These are phyloP conservation scores for Helicoverpa zea DNA, from an alignment of 1,140 invertebrate species.

Conservation along the genomic window DNA sequence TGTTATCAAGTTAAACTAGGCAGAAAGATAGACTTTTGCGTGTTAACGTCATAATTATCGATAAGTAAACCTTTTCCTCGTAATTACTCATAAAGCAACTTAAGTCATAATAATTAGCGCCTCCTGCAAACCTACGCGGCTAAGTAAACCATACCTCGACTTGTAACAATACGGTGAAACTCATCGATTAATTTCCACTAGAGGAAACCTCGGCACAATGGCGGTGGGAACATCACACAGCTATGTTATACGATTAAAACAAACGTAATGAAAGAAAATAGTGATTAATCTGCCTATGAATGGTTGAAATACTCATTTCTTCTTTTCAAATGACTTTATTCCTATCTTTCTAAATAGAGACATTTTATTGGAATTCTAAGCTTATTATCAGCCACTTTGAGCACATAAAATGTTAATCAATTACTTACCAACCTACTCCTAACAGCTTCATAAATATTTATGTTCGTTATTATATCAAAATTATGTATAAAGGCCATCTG, in stretches of 20 bases:
- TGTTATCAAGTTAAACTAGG: slow-evolving; percentile 1
- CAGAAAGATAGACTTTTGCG: slow-evolving; percentile 31
- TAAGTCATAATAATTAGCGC: slow-evolving; percentile 13
- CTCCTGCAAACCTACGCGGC: slow-evolving; percentile 26
- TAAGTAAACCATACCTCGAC: slow-evolving; percentile 39
- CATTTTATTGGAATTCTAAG: slow-evolving; percentile 12
- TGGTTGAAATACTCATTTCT: background rate
- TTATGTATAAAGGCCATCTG: background rate
- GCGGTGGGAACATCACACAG: slow-evolving; percentile 35
- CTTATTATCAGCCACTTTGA: background rate
- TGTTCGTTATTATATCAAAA: background rate
- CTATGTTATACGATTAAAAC: slow-evolving; percentile 7
- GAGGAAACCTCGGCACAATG: slow-evolving; percentile 38
- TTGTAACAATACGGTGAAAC: slow-evolving; percentile 62
- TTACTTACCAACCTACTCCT: background rate
- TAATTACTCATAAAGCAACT: background rate
- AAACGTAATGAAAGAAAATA: slow-evolving; percentile 16
- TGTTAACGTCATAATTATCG: slow-evolving; percentile 16
- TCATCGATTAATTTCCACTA: slow-evolving; percentile 54
- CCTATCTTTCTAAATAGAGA: slow-evolving; percentile 3
- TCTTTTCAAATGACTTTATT: slow-evolving; percentile 12
- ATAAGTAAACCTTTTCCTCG: background rate
- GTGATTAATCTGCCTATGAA: background rate
- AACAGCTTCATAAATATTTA: slow-evolving; percentile 15
- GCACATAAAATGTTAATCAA: background rate